Conservation (phyloP, 2,797 vertebrate species). For the Typhlichthys eigenmanni region DNA sequence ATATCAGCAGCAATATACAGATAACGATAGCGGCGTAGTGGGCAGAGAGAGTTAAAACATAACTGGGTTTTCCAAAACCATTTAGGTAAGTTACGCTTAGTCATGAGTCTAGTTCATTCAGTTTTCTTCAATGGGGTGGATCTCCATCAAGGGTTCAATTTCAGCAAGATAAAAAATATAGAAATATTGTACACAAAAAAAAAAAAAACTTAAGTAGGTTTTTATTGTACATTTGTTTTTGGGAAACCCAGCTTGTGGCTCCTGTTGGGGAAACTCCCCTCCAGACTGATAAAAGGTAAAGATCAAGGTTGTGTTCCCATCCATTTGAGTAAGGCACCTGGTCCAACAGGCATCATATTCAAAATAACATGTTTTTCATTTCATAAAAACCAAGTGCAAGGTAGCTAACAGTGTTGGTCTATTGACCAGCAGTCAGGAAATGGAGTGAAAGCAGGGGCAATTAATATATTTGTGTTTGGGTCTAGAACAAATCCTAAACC, state of each 20-base stretch:
- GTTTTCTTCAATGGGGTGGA: constrained; percentile 17
- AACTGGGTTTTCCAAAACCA: constrained; percentile 67
- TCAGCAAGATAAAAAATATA: no score
- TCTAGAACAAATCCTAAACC: constrained; percentile 45
- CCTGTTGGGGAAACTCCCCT: constrained; percentile 58
- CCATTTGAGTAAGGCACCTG: constrained; percentile 83
- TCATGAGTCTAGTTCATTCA: constrained; percentile 15
- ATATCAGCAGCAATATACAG: constrained; percentile 64
- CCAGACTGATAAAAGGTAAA: constrained; percentile 70
- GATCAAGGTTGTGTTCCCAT: constrained; percentile 69
- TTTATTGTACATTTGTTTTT: constrained; percentile 41
- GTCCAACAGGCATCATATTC: constrained; percentile 82
- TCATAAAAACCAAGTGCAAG: constrained; percentile 72
- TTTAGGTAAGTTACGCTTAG: constrained; percentile 7
- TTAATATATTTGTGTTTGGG: constrained; percentile 36
- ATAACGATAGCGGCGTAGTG: constrained; percentile 73
- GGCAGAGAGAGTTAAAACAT: constrained; percentile 72
- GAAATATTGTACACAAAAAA: no score
- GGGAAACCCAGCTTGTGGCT: constrained; percentile 63
- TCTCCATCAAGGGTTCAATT: background rate
- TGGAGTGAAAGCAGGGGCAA: constrained; percentile 17
- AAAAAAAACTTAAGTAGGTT: no score
- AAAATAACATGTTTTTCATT: constrained; percentile 58
- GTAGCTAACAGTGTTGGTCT: constrained; percentile 57
- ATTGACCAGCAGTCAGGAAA: constrained; percentile 41